A percentile compares a stretch with the other conserved stretches of the same genome.
These are phyloP conservation scores for Oceanodroma tethys DNA, from an alignment of 2,113 vertebrate genomes.

Conservation along the genomic window DNA sequence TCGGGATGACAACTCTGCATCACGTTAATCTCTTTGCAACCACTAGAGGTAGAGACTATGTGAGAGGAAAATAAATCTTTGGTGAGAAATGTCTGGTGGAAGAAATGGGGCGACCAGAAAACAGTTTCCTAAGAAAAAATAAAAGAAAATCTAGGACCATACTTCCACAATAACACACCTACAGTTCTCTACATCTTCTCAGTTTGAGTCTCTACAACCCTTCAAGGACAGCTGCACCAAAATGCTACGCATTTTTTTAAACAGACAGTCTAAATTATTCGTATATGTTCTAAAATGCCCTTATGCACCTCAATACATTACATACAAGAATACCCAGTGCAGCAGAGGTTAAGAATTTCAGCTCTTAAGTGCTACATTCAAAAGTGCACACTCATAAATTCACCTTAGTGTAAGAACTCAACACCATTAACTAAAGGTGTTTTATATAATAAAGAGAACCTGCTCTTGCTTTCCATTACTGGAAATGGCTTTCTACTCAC, in stretches of 20 bases:
- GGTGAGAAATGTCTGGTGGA: background rate
- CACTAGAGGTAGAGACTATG: background rate
- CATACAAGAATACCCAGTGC: background rate
- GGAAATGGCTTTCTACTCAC: background rate
- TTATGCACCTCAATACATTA: background rate
- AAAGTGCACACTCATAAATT: constrained; percentile 17
- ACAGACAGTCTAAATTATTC: background rate
- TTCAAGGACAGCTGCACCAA: background rate
- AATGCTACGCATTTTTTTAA: background rate
- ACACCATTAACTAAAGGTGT: background rate
- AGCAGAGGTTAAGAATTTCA: background rate
- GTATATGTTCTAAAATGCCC: background rate
- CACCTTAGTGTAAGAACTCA: background rate
- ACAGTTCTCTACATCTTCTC: background rate
- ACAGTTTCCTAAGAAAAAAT: background rate
- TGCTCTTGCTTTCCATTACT: constrained; percentile 18
- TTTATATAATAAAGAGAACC: constrained; percentile 23
- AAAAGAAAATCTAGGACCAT: background rate
- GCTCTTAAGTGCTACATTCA: background rate
- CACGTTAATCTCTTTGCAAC: background rate
- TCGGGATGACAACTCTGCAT: background rate
- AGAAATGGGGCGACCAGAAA: background rate
- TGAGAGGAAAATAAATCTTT: background rate
- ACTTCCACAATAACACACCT: background rate
- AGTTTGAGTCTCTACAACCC: background rate